A percentile compares a stretch with the other conserved stretches of the same genome.
Evolutionary conservation across 2,797 vertebrate genomes (phyloP).

Genomic region (Scomberomorus guttatus): DNA sequence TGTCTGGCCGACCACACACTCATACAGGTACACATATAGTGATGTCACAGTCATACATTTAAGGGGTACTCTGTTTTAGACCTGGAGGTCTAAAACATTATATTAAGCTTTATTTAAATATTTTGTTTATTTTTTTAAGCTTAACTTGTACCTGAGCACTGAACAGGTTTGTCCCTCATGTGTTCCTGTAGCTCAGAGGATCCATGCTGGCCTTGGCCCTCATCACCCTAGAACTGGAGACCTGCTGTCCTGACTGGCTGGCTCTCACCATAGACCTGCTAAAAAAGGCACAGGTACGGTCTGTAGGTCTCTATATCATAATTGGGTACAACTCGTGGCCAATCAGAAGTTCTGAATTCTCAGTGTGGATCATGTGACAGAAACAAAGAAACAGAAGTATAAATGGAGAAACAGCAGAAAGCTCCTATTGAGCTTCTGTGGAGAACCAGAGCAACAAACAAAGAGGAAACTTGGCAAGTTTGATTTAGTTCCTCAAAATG

Average conservation of each 20-base stretch:
- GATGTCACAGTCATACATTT: background rate
- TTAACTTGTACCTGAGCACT: background rate
- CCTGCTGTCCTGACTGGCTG: conserved; percentile 95
- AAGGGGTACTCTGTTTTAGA: background rate
- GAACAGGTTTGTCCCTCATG: conserved; percentile 6
- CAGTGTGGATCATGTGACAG: background rate
- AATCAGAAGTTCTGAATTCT: background rate
- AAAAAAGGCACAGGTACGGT: conserved; percentile 84
- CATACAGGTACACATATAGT: conserved; percentile 78
- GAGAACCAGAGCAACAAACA: background rate
- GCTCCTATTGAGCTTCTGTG: background rate
- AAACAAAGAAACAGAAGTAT: background rate
- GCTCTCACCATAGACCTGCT: conserved; percentile 94
- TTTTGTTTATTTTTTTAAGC: too few species aligned
- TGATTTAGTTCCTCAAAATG: background rate
- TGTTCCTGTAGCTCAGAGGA: conserved; percentile 86
- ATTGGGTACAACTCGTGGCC: background rate
- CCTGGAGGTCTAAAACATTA: too few species aligned
- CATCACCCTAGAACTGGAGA: conserved; percentile 97
- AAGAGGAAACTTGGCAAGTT: background rate
- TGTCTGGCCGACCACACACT: conserved; percentile 92
- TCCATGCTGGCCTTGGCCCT: conserved; percentile 95
- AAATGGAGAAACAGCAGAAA: background rate
- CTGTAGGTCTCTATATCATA: background rate
- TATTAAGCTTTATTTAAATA: too few species aligned